phyloP scores from a whole-genome alignment of 1,140 invertebrate species.

The Probaryconus sp. region DNA sequence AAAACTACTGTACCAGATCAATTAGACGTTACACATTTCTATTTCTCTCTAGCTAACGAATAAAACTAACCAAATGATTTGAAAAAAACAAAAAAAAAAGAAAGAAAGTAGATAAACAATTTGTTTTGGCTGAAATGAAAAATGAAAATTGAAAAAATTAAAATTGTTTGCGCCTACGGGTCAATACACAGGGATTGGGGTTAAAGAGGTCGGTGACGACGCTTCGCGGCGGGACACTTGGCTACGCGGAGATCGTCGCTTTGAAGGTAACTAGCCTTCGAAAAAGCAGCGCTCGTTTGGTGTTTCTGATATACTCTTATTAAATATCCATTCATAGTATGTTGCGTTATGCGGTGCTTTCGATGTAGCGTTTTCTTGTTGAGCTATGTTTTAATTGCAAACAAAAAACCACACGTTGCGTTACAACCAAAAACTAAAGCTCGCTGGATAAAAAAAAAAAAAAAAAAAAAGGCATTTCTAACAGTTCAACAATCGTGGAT shows the following conservation, averaged over 20 bases:
- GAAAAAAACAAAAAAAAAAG: too few species aligned
- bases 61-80: too few species aligned
- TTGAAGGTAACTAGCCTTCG: slow-evolving; percentile 87
- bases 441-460: slow-evolving; percentile 35
- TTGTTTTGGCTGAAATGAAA: slow-evolving; percentile 44
- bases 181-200: slow-evolving; percentile 83
- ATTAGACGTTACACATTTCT: too few species aligned
- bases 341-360: slow-evolving; percentile 72
- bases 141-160: slow-evolving; percentile 71
- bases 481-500: neutral
- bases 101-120: slow-evolving; percentile 41
- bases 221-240: slow-evolving; percentile 89
- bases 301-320: slow-evolving; percentile 61
- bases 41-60: too few species aligned
- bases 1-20: slow-evolving; percentile 19
- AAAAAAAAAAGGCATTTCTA: too few species aligned
- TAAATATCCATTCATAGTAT: slow-evolving; percentile 54
- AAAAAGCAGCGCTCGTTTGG: slow-evolving; percentile 61
- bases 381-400: slow-evolving; percentile 51
- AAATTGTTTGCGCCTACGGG: slow-evolving; percentile 76
- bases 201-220: slow-evolving; percentile 96
- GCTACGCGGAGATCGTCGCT: slow-evolving; percentile 95
- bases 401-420: slow-evolving; percentile 11
- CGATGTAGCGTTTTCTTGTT: slow-evolving; percentile 73
- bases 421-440: slow-evolving; percentile 52